A percentile compares a stretch with the other conserved stretches of the same genome.
Conservation (phyloP, 2,797 vertebrate species). For the Xiphorhynchus erythropygius region DNA sequence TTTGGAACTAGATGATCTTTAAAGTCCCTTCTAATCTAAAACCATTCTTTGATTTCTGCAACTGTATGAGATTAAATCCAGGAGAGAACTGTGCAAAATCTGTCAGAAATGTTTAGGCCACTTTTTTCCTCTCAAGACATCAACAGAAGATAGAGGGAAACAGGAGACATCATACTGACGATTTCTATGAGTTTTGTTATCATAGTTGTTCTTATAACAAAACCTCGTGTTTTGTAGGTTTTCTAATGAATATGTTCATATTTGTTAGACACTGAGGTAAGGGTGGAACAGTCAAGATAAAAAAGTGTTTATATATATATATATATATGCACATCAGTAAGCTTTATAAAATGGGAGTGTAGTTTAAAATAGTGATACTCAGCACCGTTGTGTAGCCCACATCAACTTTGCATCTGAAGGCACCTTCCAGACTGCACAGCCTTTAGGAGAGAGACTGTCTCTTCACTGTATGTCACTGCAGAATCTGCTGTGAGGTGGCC, state of each 20-base stretch:
- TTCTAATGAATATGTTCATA: background rate
- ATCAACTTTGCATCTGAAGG: background rate
- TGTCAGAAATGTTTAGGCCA: background rate
- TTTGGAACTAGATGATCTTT: background rate
- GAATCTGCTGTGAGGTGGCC: background rate
- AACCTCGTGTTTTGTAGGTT: background rate
- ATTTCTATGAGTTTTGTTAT: background rate
- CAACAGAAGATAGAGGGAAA: background rate
- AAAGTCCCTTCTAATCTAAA: background rate
- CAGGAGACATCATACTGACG: accelerated
- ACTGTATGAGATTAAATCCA: background rate
- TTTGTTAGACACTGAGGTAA: background rate
- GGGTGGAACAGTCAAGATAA: background rate
- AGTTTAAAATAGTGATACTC: background rate
- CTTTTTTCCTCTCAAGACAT: background rate
- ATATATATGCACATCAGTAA: background rate
- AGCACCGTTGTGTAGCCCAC: background rate
- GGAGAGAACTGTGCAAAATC: background rate
- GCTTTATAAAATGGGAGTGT: background rate
- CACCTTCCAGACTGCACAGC: background rate
- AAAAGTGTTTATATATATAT: background rate
- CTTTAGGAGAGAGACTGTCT: background rate
- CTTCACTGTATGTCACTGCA: background rate
- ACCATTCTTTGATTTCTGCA: background rate
- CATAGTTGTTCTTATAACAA: background rate